Conservation (phyloP, 2,113 vertebrate species). For the Oxyruncus cristatus region DNA sequence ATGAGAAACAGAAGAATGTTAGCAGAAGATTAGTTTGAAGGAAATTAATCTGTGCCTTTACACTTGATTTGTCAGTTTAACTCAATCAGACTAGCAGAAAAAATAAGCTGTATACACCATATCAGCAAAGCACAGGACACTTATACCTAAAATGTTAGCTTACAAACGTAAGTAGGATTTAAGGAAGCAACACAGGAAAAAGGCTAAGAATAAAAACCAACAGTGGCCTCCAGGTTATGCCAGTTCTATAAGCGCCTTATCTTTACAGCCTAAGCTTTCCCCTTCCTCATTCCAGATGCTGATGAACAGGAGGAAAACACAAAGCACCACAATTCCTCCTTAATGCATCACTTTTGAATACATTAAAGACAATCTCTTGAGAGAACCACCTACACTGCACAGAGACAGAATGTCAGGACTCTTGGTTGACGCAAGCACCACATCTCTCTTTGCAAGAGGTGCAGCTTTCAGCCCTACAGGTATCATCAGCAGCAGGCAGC, state of each 20-base stretch:
- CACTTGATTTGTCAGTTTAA: neutral
- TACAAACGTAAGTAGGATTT: neutral
- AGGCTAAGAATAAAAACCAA: neutral
- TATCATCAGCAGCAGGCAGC: neutral
- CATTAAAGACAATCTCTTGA: neutral
- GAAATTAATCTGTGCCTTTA: neutral
- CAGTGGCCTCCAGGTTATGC: neutral
- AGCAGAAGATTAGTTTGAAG: neutral
- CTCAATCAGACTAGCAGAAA: neutral
- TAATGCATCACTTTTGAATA: neutral
- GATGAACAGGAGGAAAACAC: neutral
- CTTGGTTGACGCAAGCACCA: neutral
- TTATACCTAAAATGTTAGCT: neutral
- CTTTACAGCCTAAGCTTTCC: neutral
- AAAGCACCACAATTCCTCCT: neutral
- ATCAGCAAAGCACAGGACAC: neutral
- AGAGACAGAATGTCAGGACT: neutral
- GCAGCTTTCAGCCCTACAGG: neutral
- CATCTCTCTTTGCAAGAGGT: neutral
- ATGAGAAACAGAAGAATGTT: neutral
- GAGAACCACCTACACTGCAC: neutral
- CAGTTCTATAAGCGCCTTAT: neutral
- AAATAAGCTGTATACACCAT: neutral
- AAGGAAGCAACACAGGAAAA: neutral
- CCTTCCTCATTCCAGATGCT: neutral